Conservation (phyloP, 2,797 vertebrate genomes). For the Micromesistius poutassou region DNA sequence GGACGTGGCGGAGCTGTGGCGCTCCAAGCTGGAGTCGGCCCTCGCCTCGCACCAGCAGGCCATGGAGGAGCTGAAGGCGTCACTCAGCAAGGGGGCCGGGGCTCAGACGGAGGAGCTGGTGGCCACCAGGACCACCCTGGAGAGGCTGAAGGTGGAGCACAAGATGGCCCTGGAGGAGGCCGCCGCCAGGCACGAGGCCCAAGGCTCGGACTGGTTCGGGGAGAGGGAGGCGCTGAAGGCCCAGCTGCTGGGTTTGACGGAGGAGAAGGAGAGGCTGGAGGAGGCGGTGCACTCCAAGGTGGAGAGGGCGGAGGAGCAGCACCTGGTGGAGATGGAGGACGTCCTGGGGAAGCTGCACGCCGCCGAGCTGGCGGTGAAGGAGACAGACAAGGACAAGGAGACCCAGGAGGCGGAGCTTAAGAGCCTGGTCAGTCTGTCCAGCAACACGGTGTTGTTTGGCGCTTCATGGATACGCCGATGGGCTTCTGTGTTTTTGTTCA, state of each 20-base stretch:
- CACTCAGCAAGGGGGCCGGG: conserved; percentile 81
- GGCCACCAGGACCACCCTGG: conserved; percentile 81
- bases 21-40: conserved; percentile 82
- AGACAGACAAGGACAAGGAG: conserved; percentile 82
- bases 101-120: conserved; percentile 78
- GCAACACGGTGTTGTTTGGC: not conserved
- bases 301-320: conserved; percentile 88
- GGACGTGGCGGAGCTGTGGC: conserved; percentile 80
- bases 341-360: conserved; percentile 88
- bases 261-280: conserved; percentile 84
- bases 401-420: conserved; percentile 80
- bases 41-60: conserved; percentile 84
- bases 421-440: conserved; percentile 77
- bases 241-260: conserved; percentile 67
- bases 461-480: not conserved
- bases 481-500: not conserved
- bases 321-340: conserved; percentile 97
- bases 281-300: conserved; percentile 79
- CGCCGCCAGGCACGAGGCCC: conserved; percentile 69
- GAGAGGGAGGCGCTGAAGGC: conserved; percentile 74
- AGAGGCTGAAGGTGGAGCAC: conserved; percentile 80
- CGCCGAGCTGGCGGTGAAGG: conserved; percentile 87
- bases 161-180: conserved; percentile 73
- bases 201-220: conserved; percentile 58
- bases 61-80: conserved; percentile 85